These are phyloP conservation scores for Ailurus styani DNA, from an alignment of 2,113 vertebrate species.

Conservation along the genomic window DNA sequence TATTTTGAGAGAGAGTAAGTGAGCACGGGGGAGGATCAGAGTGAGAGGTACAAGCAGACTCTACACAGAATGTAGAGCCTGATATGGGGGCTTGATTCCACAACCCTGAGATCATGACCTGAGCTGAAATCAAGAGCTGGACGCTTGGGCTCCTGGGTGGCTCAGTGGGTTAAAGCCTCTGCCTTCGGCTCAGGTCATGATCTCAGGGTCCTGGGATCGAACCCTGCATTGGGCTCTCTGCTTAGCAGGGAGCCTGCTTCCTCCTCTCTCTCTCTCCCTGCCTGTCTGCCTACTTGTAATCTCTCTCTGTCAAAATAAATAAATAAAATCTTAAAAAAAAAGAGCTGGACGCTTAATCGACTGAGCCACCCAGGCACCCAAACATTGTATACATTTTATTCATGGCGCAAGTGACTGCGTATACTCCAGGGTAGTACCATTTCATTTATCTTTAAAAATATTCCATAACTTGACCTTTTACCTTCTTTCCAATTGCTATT, in stretches of 20 bases:
- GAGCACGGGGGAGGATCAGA: neutral
- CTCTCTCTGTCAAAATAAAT: too few relatives aligned
- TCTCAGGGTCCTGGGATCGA: too few relatives aligned
- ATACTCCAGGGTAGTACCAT: neutral
- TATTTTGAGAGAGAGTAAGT: neutral
- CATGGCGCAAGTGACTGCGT: neutral
- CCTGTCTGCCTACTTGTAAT: too few relatives aligned
- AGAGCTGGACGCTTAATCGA: neutral
- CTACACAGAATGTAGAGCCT: neutral
- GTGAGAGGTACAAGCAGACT: neutral
- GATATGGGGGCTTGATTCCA: neutral
- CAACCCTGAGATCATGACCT: neutral
- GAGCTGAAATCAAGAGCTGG: neutral
- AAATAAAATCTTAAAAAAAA: too few relatives aligned
- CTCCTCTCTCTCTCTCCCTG: too few relatives aligned
- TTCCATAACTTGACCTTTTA: neutral
- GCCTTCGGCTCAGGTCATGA: too few relatives aligned
- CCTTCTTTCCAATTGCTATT: neutral
- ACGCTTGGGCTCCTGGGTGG: too few relatives aligned
- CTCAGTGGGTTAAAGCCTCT: too few relatives aligned
- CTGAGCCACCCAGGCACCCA: neutral
- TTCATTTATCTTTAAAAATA: slow-evolving; percentile 26
- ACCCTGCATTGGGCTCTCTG: too few relatives aligned
- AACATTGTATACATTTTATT: neutral
- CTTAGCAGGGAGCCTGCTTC: too few relatives aligned